Evolutionary conservation across 2,888 invertebrate species (phyloP).

Genomic region (Eupithecia pulchellata): DNA sequence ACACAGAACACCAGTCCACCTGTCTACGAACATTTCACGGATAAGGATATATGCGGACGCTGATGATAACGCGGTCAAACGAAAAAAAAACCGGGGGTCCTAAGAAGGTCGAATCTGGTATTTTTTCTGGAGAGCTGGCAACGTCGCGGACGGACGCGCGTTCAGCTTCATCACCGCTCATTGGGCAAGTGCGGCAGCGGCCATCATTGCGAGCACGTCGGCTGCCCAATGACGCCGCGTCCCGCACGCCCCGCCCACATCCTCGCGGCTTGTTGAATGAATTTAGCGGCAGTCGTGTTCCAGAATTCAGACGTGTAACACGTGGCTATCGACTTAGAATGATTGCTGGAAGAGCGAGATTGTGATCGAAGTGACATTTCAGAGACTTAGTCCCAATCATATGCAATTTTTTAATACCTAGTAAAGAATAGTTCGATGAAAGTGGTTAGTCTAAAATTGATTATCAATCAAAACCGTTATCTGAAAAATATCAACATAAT

Average conservation of each 20-base stretch:
- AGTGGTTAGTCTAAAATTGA: conserved; percentile 22
- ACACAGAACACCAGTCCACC: conserved; percentile 76
- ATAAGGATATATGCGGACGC: conserved; percentile 80
- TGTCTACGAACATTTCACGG: conserved; percentile 79
- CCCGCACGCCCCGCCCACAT: conserved; percentile 84
- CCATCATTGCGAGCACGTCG: conserved; percentile 74
- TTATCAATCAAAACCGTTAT: neutral
- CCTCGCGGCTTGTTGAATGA: conserved; percentile 80
- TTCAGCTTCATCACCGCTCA: conserved; percentile 80
- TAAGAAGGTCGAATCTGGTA: conserved; percentile 85
- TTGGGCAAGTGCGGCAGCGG: conserved; percentile 83
- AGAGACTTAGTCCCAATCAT: conserved; percentile 24
- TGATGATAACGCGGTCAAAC: conserved; percentile 84
- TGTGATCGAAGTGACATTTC: conserved; percentile 42
- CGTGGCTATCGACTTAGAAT: conserved; percentile 52
- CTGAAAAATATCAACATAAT: neutral
- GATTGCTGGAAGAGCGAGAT: conserved; percentile 45
- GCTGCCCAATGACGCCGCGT: conserved; percentile 78
- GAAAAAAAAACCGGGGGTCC: conserved; percentile 83
- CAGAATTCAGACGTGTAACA: conserved; percentile 56
- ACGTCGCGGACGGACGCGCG: conserved; percentile 84
- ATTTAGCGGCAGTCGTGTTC: conserved; percentile 75
- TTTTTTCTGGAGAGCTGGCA: conserved; percentile 83
- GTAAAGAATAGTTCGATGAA: conserved; percentile 15
- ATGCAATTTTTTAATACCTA: neutral